phyloP scores from a whole-genome alignment of 2,888 invertebrate species.

The Junonia oenone region DNA sequence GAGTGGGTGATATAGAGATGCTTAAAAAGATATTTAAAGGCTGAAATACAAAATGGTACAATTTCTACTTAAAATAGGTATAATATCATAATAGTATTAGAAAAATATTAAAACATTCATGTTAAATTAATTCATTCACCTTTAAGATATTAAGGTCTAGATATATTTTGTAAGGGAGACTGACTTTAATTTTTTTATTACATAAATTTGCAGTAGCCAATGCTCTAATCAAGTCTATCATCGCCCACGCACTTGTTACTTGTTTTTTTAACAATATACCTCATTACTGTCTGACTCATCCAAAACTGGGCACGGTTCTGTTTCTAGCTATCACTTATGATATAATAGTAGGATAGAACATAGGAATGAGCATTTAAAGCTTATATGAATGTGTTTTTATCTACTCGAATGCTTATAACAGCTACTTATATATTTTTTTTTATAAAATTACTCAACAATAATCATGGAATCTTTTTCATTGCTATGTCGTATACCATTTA shows the following conservation, averaged over 20 bases:
- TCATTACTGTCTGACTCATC: conserved; percentile 29
- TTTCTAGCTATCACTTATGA: neutral
- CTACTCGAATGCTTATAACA: neutral
- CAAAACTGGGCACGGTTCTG: conserved; percentile 7
- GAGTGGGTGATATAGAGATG: no score
- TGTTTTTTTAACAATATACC: conserved; percentile 28
- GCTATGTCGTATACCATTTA: neutral
- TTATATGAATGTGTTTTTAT: neutral
- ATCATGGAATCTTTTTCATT: neutral
- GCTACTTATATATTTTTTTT: neutral
- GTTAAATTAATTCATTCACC: no score
- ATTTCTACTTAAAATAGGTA: no score
- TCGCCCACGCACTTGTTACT: conserved; percentile 30
- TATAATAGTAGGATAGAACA: neutral
- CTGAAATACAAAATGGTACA: no score
- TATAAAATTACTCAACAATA: no score
- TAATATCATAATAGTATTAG: no score
- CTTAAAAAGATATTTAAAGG: no score
- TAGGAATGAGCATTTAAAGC: neutral
- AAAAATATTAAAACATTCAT: no score
- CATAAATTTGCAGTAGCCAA: conserved; percentile 2
- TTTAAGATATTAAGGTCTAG: no score
- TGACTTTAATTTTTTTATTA: neutral
- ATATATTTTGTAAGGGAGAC: no score
- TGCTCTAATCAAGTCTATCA: conserved; percentile 20